These are phyloP conservation scores for Pionites leucogaster DNA, from an alignment of 2,113 vertebrate genomes.

Conservation along the genomic window DNA sequence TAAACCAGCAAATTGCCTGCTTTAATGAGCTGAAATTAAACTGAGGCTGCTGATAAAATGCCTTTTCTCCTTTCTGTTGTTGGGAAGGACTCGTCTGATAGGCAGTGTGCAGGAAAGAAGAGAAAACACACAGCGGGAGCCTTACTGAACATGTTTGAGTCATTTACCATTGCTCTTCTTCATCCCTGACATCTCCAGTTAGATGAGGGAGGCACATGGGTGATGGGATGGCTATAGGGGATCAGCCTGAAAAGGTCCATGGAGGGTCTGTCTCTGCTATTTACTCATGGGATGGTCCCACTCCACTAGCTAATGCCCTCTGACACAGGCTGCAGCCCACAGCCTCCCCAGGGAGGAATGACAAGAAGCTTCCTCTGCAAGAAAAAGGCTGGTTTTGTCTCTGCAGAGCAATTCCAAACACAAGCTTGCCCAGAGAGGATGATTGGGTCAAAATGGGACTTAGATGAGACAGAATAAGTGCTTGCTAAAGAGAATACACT, in stretches of 20 bases:
- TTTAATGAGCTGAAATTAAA: slow-evolving; percentile 75
- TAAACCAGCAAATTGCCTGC: slow-evolving; percentile 71
- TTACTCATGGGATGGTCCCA: background rate
- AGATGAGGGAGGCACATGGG: background rate
- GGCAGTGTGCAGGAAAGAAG: background rate
- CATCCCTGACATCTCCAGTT: background rate
- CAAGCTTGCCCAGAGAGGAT: background rate
- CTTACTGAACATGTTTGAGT: background rate
- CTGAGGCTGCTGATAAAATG: slow-evolving; percentile 57
- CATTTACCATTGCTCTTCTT: background rate
- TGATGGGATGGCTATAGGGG: background rate
- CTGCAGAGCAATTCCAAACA: background rate
- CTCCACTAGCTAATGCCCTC: background rate
- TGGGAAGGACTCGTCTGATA: slow-evolving; percentile 34
- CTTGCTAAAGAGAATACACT: background rate
- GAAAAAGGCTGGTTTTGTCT: background rate
- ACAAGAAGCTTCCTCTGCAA: background rate
- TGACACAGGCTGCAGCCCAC: background rate
- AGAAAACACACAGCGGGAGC: slow-evolving; percentile 18
- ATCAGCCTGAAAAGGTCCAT: background rate
- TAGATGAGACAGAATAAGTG: background rate
- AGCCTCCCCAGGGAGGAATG: background rate
- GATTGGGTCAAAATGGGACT: background rate
- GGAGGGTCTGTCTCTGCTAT: background rate
- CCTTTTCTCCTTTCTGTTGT: slow-evolving; percentile 53